Evolutionary conservation across 2,113 vertebrate species (phyloP).

Genomic region (Lepus europaeus): DNA sequence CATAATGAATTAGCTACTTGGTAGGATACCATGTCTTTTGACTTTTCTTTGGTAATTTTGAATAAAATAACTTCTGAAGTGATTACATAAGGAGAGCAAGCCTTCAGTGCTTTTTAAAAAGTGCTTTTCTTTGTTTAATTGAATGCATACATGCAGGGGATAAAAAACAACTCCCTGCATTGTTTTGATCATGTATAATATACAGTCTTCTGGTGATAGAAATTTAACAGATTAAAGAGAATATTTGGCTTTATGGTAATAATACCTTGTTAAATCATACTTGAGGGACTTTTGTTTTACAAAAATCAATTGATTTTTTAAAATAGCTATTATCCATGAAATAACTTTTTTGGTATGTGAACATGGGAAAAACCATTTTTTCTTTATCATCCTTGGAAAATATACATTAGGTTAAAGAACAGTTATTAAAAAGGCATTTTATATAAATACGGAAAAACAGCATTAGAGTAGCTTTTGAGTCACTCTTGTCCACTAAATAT

Average conservation of each 20-base stretch:
- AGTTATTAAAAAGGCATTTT: constrained; percentile 54
- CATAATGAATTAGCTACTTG: background rate
- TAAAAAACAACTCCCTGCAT: background rate
- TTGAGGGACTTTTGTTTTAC: constrained; percentile 27
- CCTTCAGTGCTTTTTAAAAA: background rate
- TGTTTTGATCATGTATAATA: background rate
- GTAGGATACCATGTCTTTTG: background rate
- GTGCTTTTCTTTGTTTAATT: constrained; percentile 27
- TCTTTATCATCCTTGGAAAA: constrained; percentile 34
- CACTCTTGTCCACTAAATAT: constrained; percentile 40
- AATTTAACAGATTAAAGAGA: background rate
- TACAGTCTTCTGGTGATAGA: background rate
- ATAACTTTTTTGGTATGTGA: background rate
- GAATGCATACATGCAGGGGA: background rate
- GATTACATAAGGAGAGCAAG: background rate
- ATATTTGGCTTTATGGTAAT: background rate
- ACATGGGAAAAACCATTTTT: constrained; percentile 19
- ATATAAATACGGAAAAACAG: constrained; percentile 53
- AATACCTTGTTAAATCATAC: background rate
- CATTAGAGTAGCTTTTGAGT: constrained; percentile 45
- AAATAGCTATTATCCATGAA: background rate
- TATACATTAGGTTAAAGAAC: background rate
- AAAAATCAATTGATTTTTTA: constrained; percentile 37
- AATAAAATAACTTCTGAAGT: constrained; percentile 28
- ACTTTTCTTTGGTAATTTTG: constrained; percentile 25